Conservation (phyloP, 2,888 invertebrate genomes). For the Aspidiotus destructor region DNA sequence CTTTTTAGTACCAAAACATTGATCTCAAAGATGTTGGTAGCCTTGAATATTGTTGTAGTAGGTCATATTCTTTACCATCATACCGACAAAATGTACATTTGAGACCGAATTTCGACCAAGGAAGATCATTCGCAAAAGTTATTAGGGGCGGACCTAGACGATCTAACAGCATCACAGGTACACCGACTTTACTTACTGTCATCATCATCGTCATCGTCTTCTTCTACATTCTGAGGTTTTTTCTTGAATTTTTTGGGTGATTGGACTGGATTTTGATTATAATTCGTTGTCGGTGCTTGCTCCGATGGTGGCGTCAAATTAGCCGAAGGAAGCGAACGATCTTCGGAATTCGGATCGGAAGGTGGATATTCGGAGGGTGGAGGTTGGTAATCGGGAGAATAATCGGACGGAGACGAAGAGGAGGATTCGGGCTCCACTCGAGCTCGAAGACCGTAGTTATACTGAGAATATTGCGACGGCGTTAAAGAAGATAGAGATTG, state of each 20-base stretch:
- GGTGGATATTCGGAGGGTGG: slow-evolving; percentile 10
- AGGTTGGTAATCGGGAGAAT: slow-evolving; percentile 10
- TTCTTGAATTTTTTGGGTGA: slow-evolving; percentile 27
- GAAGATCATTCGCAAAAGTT: no score
- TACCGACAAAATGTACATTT: no score
- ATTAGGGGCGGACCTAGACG: no score
- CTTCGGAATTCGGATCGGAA: background rate
- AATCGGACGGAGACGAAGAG: slow-evolving; percentile 16
- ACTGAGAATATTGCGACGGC: background rate
- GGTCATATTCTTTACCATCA: no score
- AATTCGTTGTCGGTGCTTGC: slow-evolving; percentile 2
- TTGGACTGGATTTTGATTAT: slow-evolving; percentile 8
- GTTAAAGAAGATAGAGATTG: slow-evolving; percentile 21
- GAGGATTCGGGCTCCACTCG: slow-evolving; percentile 17
- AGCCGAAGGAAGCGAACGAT: slow-evolving; percentile 9
- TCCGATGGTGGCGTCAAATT: slow-evolving; percentile 24
- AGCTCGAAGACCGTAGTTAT: slow-evolving; percentile 3
- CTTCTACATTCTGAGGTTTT: slow-evolving; percentile 27
- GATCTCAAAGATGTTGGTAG: no score
- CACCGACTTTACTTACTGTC: background rate
- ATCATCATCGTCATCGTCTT: slow-evolving; percentile 34
- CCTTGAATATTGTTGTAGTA: no score
- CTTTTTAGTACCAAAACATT: no score
- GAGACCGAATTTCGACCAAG: no score
- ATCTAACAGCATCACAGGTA: no score